Evolutionary conservation across 2,113 vertebrate genomes (phyloP).

Genomic region (Strigops habroptila): DNA sequence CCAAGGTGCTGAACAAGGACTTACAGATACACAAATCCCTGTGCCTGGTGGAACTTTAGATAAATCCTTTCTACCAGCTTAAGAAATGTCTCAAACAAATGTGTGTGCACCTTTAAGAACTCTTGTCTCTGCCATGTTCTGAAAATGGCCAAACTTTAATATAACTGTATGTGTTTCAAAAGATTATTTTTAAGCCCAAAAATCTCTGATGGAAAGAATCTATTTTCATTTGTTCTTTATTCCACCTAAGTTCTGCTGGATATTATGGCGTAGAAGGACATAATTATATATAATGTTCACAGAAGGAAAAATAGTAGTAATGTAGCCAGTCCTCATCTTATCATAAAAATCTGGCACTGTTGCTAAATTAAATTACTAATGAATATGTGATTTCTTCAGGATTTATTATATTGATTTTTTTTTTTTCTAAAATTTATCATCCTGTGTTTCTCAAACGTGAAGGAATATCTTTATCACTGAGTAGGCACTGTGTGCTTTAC

Average conservation of each 20-base stretch:
- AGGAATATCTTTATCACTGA: not conserved
- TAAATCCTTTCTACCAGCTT: not conserved
- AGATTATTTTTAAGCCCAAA: not conserved
- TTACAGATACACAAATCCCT: not conserved
- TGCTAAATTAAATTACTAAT: not conserved
- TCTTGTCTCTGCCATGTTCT: not conserved
- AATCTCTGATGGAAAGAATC: not conserved
- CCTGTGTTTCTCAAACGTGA: not conserved
- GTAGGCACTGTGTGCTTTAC: not conserved
- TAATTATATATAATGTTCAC: not conserved
- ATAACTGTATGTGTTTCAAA: not conserved
- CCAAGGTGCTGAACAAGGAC: not conserved
- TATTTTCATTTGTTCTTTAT: not conserved
- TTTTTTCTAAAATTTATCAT: not conserved
- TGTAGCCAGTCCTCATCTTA: not conserved
- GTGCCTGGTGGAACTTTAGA: not conserved
- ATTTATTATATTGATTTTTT: not conserved
- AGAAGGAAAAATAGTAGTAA: not conserved
- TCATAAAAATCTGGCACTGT: not conserved
- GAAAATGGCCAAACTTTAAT: not conserved
- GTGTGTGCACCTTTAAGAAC: not conserved
- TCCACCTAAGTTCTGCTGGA: not conserved
- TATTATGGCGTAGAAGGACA: not conserved
- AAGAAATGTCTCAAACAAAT: not conserved
- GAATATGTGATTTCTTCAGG: not conserved